Percentiles rank a stretch among this genome's conserved stretches.
phyloP scores from a whole-genome alignment of 2,113 vertebrate genomes.

The Hypocryptadius cinnamomeus region DNA sequence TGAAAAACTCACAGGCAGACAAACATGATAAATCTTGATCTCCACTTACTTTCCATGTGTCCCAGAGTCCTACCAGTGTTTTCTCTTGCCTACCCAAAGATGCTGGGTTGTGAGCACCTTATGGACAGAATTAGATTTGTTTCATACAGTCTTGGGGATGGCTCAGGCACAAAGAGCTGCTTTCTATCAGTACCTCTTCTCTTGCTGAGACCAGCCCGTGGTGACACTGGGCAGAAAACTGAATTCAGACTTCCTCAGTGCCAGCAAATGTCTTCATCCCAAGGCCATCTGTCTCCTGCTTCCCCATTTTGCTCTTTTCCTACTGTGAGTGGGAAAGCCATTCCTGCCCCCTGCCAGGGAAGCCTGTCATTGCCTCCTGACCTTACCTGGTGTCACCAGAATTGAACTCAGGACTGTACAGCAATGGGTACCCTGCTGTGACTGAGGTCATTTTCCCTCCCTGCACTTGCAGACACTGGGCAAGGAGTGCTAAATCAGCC shows the following conservation, averaged over 20 bases:
- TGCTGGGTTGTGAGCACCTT: background rate
- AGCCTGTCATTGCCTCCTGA: background rate
- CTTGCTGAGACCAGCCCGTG: background rate
- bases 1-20: background rate
- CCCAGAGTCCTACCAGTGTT: background rate
- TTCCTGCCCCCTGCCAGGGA: background rate
- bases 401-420: background rate
- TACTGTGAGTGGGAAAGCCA: background rate
- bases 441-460: background rate
- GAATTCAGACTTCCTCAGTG: background rate
- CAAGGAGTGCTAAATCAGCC: background rate
- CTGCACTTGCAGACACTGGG: background rate
- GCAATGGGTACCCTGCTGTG: background rate
- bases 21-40: background rate
- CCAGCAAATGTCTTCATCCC: constrained; percentile 9
- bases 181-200: background rate
- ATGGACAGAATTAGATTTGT: background rate
- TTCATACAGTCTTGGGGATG: background rate
- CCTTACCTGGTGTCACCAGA: background rate
- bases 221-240: background rate
- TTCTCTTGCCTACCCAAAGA: background rate
- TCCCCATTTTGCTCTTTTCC: background rate
- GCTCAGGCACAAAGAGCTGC: background rate
- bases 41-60: background rate
- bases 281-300: constrained; percentile 3